Base-by-base conservation (phyloP, 2,113 vertebrate species). In the Corydoras sp. region DNA sequence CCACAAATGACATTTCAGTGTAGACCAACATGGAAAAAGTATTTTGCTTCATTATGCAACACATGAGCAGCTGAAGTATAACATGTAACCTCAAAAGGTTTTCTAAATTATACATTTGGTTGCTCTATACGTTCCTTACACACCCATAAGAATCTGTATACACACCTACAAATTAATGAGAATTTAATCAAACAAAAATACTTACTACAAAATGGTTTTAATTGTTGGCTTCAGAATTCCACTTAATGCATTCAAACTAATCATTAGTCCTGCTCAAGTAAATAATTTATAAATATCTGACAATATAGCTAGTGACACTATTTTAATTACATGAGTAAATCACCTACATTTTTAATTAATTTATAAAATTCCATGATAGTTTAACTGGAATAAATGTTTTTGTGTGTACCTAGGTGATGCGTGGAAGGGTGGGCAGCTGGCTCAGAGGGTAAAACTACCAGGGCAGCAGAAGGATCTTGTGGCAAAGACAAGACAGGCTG, bases 401-500 rank as follows among this genome's bases (percentile, higher is more conserved):
- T 2, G 11, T 31, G 29, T 32, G 9, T 75, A 96, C 96, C 95
- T 12, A 98, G 92, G 0, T 92, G 83, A 71, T 97, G 95, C 7
- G 91, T 81, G 68, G 90, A 79, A 3, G 89, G 78, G 59, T 96
- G 95, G 76, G 93, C 70, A 0, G 93, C 83, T 2, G 95, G 89
- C 72, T 98, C 96, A 0, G 92, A 88, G 60, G 96, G 94, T 74
- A 98, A 89, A 78, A 98, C 93, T 82, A 97, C 93, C n/a, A 98
- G 90, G 64, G 93, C 92, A 3, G 94, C 71, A 3, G 92, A 88
- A 29, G 93, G 84, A n/a, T 97, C 95, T 87, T 96, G 96, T 75
- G 92, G 85, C 29, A 97, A 92, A 9, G 95, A 93, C 80, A 98
- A 89, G 75, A 97, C 93, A 0, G 95, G 90, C 82, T 94, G 93